Evolutionary conservation across 2,113 vertebrate genomes (phyloP).

Genomic region (Anser brachyrhynchus): DNA sequence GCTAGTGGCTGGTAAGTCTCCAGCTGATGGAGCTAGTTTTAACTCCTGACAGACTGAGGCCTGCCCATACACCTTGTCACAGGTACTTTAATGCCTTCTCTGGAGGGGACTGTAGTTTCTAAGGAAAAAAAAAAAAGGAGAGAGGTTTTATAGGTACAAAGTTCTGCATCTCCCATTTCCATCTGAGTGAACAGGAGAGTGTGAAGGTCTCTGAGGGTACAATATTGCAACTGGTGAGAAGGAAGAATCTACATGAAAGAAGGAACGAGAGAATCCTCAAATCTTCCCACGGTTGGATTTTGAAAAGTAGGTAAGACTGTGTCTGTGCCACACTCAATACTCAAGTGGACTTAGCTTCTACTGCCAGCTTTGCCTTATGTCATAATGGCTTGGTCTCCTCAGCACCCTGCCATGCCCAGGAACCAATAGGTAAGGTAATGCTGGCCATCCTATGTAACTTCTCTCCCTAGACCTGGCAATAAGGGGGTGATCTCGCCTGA

Average conservation of each 20-base stretch:
- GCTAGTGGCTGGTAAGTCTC: slow-evolving; percentile 45
- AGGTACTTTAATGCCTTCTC: background rate
- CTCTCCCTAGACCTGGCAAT: background rate
- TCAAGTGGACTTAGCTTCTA: fast-evolving
- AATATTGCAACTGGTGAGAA: background rate
- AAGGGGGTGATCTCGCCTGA: background rate
- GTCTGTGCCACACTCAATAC: background rate
- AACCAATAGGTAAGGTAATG: background rate
- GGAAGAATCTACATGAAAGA: slow-evolving; percentile 25
- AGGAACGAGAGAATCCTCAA: background rate
- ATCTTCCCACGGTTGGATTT: slow-evolving; percentile 1
- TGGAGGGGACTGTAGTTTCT: background rate
- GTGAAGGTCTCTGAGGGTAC: slow-evolving; percentile 9
- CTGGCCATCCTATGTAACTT: background rate
- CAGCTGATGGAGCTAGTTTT: slow-evolving; percentile 48
- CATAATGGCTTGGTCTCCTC: background rate
- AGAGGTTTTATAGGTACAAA: background rate
- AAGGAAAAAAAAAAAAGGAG: background rate
- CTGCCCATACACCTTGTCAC: slow-evolving; percentile 3
- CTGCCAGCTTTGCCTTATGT: background rate
- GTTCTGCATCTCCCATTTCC: background rate
- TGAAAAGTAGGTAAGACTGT: background rate
- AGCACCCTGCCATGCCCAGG: background rate
- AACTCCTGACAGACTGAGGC: slow-evolving; percentile 9
- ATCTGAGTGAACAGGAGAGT: background rate